Base-by-base conservation (phyloP, 2,888 invertebrate species). In the Drosophila ustulata region DNA sequence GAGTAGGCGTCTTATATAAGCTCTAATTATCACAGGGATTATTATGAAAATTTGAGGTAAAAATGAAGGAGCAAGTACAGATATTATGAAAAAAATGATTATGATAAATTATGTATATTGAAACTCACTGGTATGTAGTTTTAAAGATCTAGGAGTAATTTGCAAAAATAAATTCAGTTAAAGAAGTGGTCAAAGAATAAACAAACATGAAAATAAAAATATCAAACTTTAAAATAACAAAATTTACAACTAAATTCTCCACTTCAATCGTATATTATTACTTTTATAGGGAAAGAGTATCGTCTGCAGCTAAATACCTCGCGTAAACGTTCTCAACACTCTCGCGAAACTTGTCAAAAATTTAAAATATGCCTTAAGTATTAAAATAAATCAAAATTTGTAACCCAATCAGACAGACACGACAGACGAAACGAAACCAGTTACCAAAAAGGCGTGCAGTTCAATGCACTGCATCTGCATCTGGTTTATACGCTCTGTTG, bases 381-480 rank as follows among this genome's bases (percentile, higher is more conserved):
- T 26, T 5, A 37, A 26, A 5, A n/a, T 23, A 45, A 58, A 45
- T 71, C 41, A 57, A 52, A 46, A 52, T 52, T 46, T 23, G 43
- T 28, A 75, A 43, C 30, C 47, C 18, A 73, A 49, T 64, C 59
- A 37, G n/a, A n/a, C 13, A 41, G 13, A 6, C 39, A 18, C 49
- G 13, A 6, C 39, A 18, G 43, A 32, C 26, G 32, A 49, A 49
- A 9, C 34, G 26, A 47, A 79, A 75, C 77, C 79, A n/a, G 77
- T 77, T 77, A 46, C 23, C 13, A 37, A 53, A 47, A 41, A 37
- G 37, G 30, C 28, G 26, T 37, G 18, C 51, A 61, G 77, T 77
- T 75, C 79, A 75, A 67, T 61, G 77, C 65, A 75, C 63, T 57
- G 13, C 45, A 45, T 25, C 71, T 47, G 47, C 49, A 52, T 34